Percentiles rank a stretch among this genome's conserved stretches.
These are phyloP conservation scores for Streptopelia turtur DNA, from an alignment of 2,797 vertebrate species.

Conservation along the genomic window DNA sequence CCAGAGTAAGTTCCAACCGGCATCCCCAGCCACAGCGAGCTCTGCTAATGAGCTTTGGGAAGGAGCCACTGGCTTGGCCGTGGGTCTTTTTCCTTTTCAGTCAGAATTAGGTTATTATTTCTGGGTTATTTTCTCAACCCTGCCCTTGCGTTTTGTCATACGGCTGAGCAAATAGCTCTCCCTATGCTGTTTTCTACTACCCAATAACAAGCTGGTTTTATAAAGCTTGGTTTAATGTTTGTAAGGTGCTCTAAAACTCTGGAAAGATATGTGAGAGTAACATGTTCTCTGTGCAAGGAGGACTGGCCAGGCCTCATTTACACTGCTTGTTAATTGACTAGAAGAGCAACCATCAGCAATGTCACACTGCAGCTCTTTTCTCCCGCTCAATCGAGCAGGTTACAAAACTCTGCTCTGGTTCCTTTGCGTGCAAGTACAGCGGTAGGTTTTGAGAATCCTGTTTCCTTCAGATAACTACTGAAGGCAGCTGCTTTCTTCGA, in stretches of 20 bases:
- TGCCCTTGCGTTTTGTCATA: rapidly evolving
- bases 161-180: not conserved
- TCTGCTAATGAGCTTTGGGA: not conserved
- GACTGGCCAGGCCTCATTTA: not conserved
- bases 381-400: rapidly evolving
- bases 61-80: not conserved
- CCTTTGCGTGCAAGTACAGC: not conserved
- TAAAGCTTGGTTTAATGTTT: not conserved
- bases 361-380: not conserved
- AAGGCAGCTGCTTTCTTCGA: not conserved
- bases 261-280: not conserved
- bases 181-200: not conserved
- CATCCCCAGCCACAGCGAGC: rapidly evolving
- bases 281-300: not conserved
- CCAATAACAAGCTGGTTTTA: not conserved
- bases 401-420: not conserved
- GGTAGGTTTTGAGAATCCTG: not conserved
- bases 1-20: constrained; percentile 89
- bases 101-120: not conserved
- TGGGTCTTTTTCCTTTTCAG: not conserved
- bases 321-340: not conserved
- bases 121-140: rapidly evolving
- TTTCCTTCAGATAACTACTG: not conserved
- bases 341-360: not conserved
- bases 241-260: not conserved